phyloP scores from a whole-genome alignment of 2,888 invertebrate species.

The Dorcus hopei region DNA sequence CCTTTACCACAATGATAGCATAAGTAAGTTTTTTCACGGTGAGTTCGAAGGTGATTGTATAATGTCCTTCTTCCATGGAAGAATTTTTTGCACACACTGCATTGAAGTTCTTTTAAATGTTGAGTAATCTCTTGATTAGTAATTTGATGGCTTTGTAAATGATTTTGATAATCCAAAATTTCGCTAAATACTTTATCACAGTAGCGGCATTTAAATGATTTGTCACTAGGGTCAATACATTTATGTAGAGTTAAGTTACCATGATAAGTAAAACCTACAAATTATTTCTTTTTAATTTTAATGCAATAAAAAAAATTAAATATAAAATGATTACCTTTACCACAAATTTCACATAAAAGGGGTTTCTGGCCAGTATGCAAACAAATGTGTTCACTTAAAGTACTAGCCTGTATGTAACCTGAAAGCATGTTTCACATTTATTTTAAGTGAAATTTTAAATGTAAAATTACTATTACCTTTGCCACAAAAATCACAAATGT shows the following conservation, averaged over 20 bases:
- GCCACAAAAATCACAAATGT: constrained; percentile 19
- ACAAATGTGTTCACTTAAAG: constrained; percentile 10
- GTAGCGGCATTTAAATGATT: constrained; percentile 14
- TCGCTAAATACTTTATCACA: constrained; percentile 20
- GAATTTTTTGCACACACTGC: constrained; percentile 9
- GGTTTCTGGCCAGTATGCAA: constrained; percentile 4
- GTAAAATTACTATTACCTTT: constrained; percentile 9
- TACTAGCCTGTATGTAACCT: constrained; percentile 17
- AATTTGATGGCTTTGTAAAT: neutral
- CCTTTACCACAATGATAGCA: constrained; percentile 22
- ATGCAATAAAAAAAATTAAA: too few species aligned
- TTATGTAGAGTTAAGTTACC: too few species aligned
- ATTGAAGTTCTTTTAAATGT: neutral
- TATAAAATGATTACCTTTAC: too few species aligned
- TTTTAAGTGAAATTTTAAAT: too few species aligned
- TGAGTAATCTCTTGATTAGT: neutral
- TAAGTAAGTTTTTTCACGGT: constrained; percentile 13
- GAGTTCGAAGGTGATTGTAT: constrained; percentile 4
- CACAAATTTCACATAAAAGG: too few species aligned
- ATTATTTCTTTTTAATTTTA: too few species aligned
- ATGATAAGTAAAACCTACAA: too few species aligned
- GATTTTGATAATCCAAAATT: neutral
- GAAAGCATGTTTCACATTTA: neutral
- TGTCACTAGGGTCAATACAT: neutral
- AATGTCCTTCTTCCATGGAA: neutral